phyloP scores from a whole-genome alignment of 2,113 vertebrate genomes.

The Lophotis ruficrista region DNA sequence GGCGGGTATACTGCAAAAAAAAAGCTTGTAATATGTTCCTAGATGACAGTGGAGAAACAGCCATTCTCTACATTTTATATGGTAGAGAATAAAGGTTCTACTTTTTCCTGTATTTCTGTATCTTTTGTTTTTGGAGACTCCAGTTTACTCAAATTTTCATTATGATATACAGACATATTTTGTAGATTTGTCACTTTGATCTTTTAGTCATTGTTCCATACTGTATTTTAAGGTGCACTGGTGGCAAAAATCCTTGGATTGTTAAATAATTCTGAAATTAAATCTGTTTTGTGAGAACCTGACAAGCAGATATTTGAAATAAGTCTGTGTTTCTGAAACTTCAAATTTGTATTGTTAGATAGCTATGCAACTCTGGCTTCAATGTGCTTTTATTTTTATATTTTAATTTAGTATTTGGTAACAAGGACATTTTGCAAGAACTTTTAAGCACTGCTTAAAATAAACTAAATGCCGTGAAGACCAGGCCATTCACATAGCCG shows the following conservation, averaged over 20 bases:
- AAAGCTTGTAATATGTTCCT: neutral
- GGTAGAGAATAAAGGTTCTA: neutral
- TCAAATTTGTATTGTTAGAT: neutral
- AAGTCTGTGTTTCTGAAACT: neutral
- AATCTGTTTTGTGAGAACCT: neutral
- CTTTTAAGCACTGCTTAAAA: neutral
- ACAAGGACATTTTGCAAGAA: neutral
- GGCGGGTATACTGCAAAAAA: neutral
- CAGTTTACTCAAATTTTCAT: neutral
- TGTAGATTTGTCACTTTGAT: neutral
- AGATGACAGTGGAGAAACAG: neutral
- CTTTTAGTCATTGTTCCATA: neutral
- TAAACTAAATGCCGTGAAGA: constrained; percentile 50
- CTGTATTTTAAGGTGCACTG: neutral
- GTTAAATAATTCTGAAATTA: neutral
- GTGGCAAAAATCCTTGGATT: neutral
- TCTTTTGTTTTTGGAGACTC: neutral
- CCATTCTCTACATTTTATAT: neutral
- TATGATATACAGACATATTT: neutral
- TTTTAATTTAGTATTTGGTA: neutral
- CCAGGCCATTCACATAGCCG: constrained; percentile 46
- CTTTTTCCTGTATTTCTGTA: neutral
- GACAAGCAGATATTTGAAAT: neutral
- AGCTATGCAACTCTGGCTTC: neutral
- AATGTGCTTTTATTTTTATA: neutral